Conservation (phyloP, 2,888 invertebrate species). For the Drosophila kambysellisi region DNA sequence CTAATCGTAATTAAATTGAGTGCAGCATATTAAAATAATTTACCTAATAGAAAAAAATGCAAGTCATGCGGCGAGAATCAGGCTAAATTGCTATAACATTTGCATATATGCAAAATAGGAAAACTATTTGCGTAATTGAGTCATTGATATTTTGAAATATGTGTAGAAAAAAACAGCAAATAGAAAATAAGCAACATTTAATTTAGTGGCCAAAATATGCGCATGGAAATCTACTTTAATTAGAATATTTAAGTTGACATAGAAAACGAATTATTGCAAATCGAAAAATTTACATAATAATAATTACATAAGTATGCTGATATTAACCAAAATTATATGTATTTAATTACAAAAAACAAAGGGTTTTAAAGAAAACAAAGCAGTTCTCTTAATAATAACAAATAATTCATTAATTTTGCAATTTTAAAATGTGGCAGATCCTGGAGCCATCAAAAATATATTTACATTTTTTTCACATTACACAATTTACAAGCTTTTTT, state of each 20-base stretch:
- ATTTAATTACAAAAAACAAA: background rate
- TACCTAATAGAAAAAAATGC: background rate
- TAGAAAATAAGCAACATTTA: background rate
- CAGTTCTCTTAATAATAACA: background rate
- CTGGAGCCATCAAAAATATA: background rate
- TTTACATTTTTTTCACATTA: background rate
- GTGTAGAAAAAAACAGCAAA: background rate
- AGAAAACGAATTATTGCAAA: background rate
- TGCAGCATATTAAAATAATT: background rate
- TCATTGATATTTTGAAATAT: background rate
- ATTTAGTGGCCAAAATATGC: background rate
- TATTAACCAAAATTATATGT: background rate
- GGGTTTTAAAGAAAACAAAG: background rate
- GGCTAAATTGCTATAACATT: background rate
- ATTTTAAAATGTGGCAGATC: background rate
- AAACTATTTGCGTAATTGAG: background rate
- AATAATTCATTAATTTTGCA: background rate
- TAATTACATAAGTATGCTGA: background rate
- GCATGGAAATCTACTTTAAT: background rate
- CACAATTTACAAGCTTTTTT: background rate
- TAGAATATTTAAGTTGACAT: background rate
- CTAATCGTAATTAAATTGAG: conserved; percentile 1
- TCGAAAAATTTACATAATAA: background rate
- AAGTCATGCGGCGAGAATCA: background rate
- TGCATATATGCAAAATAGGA: background rate